Evolutionary conservation across 1,140 invertebrate genomes (phyloP).

Genomic region (Chymomyza costata): DNA sequence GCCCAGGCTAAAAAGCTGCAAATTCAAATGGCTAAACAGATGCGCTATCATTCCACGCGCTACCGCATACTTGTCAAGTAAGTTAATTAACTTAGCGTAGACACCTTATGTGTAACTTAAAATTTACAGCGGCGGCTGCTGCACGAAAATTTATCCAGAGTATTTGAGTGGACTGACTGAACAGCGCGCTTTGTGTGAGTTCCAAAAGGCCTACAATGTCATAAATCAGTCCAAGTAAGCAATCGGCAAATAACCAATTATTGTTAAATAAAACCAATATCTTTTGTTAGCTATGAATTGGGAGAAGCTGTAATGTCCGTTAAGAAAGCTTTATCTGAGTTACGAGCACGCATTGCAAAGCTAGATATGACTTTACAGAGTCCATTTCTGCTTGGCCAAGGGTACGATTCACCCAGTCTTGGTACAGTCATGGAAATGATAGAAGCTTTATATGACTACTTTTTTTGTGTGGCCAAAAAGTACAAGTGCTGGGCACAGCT

Average conservation of each 20-base stretch:
- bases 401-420: slow-evolving; percentile 1
- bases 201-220: slow-evolving; percentile 40
- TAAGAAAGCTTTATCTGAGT: slow-evolving; percentile 26
- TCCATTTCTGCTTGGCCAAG: slow-evolving; percentile 15
- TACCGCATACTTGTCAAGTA: slow-evolving; percentile 31
- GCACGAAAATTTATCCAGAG: slow-evolving; percentile 49
- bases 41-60: slow-evolving; percentile 48
- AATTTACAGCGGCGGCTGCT: slow-evolving; percentile 10
- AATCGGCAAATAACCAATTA: not conserved
- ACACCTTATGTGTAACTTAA: not conserved
- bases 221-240: slow-evolving; percentile 46
- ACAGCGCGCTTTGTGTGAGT: slow-evolving; percentile 41
- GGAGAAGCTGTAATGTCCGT: slow-evolving; percentile 17
- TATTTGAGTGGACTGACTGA: slow-evolving; percentile 47
- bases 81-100: not conserved
- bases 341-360: slow-evolving; percentile 26
- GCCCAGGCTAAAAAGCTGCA: slow-evolving; percentile 20
- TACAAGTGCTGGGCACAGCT: slow-evolving; percentile 47
- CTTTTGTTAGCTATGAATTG: slow-evolving; percentile 7
- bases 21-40: slow-evolving; percentile 32
- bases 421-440: slow-evolving; percentile 31
- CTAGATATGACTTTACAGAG: slow-evolving; percentile 35
- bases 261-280: not conserved
- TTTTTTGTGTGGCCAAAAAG: slow-evolving; percentile 45
- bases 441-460: slow-evolving; percentile 44